Percentiles rank a stretch among this genome's conserved stretches.
phyloP scores from a whole-genome alignment of 2,888 invertebrate species.

The Hermodice carunculata region DNA sequence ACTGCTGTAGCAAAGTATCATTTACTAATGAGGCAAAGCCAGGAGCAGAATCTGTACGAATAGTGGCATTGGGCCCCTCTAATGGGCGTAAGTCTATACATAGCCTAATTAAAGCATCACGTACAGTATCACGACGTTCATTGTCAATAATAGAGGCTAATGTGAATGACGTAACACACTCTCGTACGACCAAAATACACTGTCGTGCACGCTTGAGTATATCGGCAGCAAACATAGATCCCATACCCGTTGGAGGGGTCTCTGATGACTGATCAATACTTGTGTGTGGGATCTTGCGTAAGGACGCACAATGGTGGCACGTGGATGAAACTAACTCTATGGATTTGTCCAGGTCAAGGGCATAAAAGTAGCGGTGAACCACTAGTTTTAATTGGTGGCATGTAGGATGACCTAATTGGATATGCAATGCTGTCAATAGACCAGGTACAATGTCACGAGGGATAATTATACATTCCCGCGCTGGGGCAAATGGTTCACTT shows the following conservation, averaged over 20 bases:
- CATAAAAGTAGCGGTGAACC: constrained; percentile 36
- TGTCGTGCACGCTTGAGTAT: constrained; percentile 39
- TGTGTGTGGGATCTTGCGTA: constrained; percentile 31
- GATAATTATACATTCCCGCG: constrained; percentile 34
- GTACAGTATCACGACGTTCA: constrained; percentile 27
- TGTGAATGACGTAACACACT: constrained; percentile 25
- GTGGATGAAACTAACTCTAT: constrained; percentile 21
- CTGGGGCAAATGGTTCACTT: neutral
- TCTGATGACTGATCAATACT: constrained; percentile 34
- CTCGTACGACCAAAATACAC: constrained; percentile 25
- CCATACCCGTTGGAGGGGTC: constrained; percentile 30
- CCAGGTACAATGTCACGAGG: constrained; percentile 32
- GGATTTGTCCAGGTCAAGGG: constrained; percentile 26
- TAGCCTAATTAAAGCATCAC: constrained; percentile 22
- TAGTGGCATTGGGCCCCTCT: constrained; percentile 35
- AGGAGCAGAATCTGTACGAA: neutral
- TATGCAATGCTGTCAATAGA: constrained; percentile 38
- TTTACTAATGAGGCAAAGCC: neutral
- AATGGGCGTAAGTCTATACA: constrained; percentile 29
- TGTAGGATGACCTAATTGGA: constrained; percentile 37
- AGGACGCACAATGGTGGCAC: constrained; percentile 38
- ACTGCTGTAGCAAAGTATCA: neutral
- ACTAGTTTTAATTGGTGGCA: constrained; percentile 36
- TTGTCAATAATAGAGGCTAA: constrained; percentile 20
- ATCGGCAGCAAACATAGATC: constrained; percentile 40